Conservation (phyloP, 2,888 invertebrate genomes). For the Lasioglossum marginatum region DNA sequence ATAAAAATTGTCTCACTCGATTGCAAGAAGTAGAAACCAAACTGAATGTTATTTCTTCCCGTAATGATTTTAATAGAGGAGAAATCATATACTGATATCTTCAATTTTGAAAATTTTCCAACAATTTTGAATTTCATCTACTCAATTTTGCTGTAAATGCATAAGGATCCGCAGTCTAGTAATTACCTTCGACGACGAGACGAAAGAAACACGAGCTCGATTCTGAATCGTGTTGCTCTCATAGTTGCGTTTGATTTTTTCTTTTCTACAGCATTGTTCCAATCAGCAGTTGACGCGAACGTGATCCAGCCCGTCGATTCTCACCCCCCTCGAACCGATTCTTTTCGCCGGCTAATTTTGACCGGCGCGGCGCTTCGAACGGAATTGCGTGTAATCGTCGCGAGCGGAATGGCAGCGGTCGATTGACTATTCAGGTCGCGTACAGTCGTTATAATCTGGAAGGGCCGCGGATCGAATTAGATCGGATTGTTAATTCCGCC, state of each 20-base stretch:
- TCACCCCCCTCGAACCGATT: not conserved
- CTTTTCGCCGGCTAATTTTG: not conserved
- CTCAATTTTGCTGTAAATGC: too few relatives aligned
- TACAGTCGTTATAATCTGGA: slow-evolving; percentile 19
- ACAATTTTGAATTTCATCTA: too few relatives aligned
- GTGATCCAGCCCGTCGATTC: not conserved
- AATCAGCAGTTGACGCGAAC: not conserved
- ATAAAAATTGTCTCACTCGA: too few relatives aligned
- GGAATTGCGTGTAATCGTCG: slow-evolving; percentile 36
- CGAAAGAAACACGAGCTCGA: not conserved
- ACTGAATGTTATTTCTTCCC: too few relatives aligned
- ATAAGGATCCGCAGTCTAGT: too few relatives aligned
- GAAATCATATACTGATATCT: too few relatives aligned
- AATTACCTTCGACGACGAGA: not conserved
- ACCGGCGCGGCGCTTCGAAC: not conserved
- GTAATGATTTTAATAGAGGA: too few relatives aligned
- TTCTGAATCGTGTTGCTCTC: not conserved
- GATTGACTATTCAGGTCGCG: slow-evolving; percentile 11
- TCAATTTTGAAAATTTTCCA: too few relatives aligned
- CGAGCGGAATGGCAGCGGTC: slow-evolving; percentile 15
- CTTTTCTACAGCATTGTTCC: not conserved
- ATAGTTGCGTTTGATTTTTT: not conserved
- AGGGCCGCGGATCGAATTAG: slow-evolving; percentile 23
- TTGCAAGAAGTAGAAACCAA: too few relatives aligned
- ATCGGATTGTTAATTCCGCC: not conserved